phyloP scores from a whole-genome alignment of 2,797 vertebrate genomes.

The Betta splendens region DNA sequence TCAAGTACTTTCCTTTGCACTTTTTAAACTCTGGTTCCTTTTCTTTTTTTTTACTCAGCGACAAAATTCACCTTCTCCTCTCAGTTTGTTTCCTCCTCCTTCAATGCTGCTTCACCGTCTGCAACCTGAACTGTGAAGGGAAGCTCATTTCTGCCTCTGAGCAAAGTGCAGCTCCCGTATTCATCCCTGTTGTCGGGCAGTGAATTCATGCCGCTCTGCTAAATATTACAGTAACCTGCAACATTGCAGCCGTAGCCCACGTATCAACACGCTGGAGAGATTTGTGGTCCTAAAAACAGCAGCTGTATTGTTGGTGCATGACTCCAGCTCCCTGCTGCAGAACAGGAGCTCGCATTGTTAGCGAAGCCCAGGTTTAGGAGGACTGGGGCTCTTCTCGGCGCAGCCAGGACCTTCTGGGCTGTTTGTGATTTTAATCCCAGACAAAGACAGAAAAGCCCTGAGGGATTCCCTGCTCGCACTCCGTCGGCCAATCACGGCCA shows the following conservation, averaged over 20 bases:
- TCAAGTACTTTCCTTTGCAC: not conserved
- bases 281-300: slow-evolving; percentile 7
- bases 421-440: slow-evolving; percentile 56
- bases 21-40: not conserved
- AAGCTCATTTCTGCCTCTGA: slow-evolving; percentile 3
- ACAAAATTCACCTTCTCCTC: slow-evolving; percentile 20
- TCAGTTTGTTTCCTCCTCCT: slow-evolving; percentile 2
- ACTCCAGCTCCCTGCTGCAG: not conserved
- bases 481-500: slow-evolving; percentile 58
- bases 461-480: slow-evolving; percentile 55
- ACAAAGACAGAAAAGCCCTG: slow-evolving; percentile 42
- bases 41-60: not conserved
- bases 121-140: slow-evolving; percentile 38
- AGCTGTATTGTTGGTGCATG: slow-evolving; percentile 10
- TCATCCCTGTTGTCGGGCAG: slow-evolving; percentile 4
- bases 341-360: not conserved
- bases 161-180: not conserved
- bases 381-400: slow-evolving; percentile 38
- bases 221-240: slow-evolving; percentile 19
- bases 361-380: slow-evolving; percentile 7
- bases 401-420: slow-evolving; percentile 38
- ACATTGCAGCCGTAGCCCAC: slow-evolving; percentile 12
- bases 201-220: slow-evolving; percentile 13
- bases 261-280: not conserved
- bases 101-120: slow-evolving; percentile 53